These are phyloP conservation scores for Psilopsiagon aymara DNA, from an alignment of 2,113 vertebrate genomes.

Conservation along the genomic window DNA sequence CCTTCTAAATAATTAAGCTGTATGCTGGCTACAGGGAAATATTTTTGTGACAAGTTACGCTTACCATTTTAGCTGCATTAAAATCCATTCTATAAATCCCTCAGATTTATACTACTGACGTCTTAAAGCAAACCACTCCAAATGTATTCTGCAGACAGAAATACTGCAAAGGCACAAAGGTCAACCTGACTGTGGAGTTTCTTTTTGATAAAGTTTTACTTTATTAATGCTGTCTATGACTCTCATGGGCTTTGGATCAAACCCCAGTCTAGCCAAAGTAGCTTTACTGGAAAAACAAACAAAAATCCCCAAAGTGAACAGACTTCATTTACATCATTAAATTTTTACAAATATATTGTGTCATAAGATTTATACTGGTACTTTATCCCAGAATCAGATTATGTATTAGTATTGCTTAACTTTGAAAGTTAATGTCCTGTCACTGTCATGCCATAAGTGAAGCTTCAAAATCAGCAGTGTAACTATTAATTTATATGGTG, in stretches of 20 bases:
- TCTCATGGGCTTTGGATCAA: neutral
- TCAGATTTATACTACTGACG: neutral
- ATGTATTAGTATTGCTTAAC: neutral
- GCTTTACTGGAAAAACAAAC: slow-evolving; percentile 4
- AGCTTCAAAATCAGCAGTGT: neutral
- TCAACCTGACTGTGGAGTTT: neutral
- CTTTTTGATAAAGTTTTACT: slow-evolving; percentile 33
- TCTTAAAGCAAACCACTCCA: slow-evolving; percentile 5
- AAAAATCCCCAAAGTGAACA: neutral
- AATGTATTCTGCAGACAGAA: neutral
- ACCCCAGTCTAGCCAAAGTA: slow-evolving; percentile 3
- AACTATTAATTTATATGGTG: neutral
- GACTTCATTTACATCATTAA: neutral
- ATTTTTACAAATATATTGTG: neutral
- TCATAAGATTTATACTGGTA: neutral
- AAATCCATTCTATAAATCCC: neutral
- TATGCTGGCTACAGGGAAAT: neutral
- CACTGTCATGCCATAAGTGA: neutral
- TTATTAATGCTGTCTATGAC: slow-evolving; percentile 11
- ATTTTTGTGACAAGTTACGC: neutral
- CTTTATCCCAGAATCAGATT: neutral
- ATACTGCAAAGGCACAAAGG: slow-evolving; percentile 35
- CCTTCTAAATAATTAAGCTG: neutral
- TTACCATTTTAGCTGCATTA: neutral
- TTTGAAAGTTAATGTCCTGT: neutral